These are phyloP conservation scores for Camponotus pennsylvanicus DNA, from an alignment of 1,140 invertebrate species.

Conservation along the genomic window DNA sequence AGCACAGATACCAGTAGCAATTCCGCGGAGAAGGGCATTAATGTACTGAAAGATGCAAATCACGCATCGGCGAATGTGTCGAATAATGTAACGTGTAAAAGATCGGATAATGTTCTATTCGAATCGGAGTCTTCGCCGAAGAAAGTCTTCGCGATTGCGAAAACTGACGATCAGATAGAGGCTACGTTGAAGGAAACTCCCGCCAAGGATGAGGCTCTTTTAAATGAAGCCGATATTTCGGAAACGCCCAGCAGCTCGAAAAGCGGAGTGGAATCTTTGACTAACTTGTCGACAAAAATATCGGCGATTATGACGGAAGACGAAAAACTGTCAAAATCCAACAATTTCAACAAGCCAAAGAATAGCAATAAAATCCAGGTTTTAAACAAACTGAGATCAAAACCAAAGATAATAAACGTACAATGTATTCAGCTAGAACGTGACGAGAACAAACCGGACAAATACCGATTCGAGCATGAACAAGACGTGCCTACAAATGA, in stretches of 20 bases:
- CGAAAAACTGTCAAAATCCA: background rate
- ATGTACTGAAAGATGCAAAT: background rate
- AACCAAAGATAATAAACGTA: slow-evolving; percentile 60
- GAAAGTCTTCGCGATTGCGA: slow-evolving; percentile 78
- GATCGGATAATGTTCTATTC: background rate
- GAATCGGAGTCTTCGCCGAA: slow-evolving; percentile 72
- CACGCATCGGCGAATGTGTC: background rate
- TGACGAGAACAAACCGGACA: background rate
- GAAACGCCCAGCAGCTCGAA: slow-evolving; percentile 83
- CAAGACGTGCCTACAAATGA: background rate
- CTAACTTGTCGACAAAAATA: slow-evolving; percentile 81
- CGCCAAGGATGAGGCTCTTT: slow-evolving; percentile 78
- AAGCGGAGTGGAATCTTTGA: slow-evolving; percentile 76
- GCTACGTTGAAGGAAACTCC: slow-evolving; percentile 79
- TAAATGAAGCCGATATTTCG: slow-evolving; percentile 80
- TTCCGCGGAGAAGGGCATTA: slow-evolving; percentile 18
- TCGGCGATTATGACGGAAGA: slow-evolving; percentile 74
- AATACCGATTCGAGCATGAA: background rate
- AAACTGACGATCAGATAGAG: slow-evolving; percentile 69
- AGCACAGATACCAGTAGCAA: slow-evolving; percentile 63
- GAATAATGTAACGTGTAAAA: background rate
- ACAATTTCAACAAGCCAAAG: slow-evolving; percentile 10
- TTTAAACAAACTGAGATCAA: background rate
- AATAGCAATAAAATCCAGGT: slow-evolving; percentile 28
- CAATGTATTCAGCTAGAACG: slow-evolving; percentile 39